phyloP scores from a whole-genome alignment of 2,113 vertebrate species.

The Phasianus colchicus region DNA sequence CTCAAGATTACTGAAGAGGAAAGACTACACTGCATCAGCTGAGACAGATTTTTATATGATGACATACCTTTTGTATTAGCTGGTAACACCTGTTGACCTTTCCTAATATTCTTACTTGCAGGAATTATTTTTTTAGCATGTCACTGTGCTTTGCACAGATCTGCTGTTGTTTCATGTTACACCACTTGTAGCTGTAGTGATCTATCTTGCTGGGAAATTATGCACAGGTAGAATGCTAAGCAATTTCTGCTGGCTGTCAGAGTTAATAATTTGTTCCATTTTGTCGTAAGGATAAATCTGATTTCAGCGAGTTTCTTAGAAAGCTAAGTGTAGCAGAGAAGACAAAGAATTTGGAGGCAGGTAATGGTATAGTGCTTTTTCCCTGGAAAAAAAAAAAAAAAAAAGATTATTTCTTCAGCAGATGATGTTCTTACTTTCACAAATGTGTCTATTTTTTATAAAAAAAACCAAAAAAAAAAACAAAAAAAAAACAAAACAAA shows the following conservation, averaged over 20 bases:
- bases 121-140: not conserved
- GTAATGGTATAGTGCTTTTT: not conserved
- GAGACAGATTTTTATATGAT: not conserved
- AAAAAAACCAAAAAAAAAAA: no score
- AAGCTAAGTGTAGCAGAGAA: not conserved
- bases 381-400: not conserved
- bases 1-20: not conserved
- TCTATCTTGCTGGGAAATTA: not conserved
- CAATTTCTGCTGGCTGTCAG: not conserved
- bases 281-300: slow-evolving; percentile 5
- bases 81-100: slow-evolving; percentile 7
- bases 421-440: not conserved
- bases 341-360: not conserved
- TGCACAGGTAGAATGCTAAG: not conserved
- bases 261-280: not conserved
- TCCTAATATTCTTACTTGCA: not conserved
- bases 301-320: not conserved
- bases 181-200: not conserved
- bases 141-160: not conserved
- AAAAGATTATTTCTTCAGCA: not conserved
- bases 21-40: not conserved
- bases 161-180: not conserved
- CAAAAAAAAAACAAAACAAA: no score
- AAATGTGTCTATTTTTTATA: not conserved
- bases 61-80: not conserved